A percentile compares a stretch with the other conserved stretches of the same genome.
Conservation (phyloP, 2,113 vertebrate species). For the Ophthalmolycus amberensis region DNA sequence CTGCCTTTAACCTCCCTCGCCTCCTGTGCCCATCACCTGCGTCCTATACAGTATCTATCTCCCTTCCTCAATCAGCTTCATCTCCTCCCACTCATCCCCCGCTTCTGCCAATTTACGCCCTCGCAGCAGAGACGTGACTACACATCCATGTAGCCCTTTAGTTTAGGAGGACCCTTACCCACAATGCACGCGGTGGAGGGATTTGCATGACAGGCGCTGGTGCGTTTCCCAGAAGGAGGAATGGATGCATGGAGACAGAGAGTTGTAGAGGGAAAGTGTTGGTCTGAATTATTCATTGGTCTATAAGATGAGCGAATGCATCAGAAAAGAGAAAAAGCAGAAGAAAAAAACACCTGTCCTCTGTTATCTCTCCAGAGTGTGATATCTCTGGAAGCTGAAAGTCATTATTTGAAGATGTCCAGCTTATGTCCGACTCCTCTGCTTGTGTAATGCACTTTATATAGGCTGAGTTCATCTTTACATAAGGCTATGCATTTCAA, state of each 20-base stretch:
- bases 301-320: slow-evolving; percentile 46
- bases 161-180: slow-evolving; percentile 68
- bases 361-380: slow-evolving; percentile 61
- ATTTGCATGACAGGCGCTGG: slow-evolving; percentile 78
- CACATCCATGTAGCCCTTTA: slow-evolving; percentile 76
- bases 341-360: slow-evolving; percentile 43
- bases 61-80: slow-evolving; percentile 11
- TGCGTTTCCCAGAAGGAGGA: slow-evolving; percentile 56
- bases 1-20: slow-evolving; percentile 33
- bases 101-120: slow-evolving; percentile 29
- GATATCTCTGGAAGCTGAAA: slow-evolving; percentile 58
- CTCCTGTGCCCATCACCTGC: slow-evolving; percentile 29
- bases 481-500: slow-evolving; percentile 28
- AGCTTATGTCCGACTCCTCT: not conserved
- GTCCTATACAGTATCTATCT: slow-evolving; percentile 5
- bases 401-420: slow-evolving; percentile 45
- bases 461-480: slow-evolving; percentile 14
- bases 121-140: slow-evolving; percentile 67
- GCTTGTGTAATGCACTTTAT: slow-evolving; percentile 6
- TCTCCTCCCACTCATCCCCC: slow-evolving; percentile 12
- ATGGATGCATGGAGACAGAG: slow-evolving; percentile 29
- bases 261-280: slow-evolving; percentile 35
- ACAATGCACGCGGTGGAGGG: slow-evolving; percentile 47
- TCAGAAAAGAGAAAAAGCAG: slow-evolving; percentile 16
- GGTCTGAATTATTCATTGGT: slow-evolving; percentile 81